A percentile compares a stretch with the other conserved stretches of the same genome.
These are phyloP conservation scores for Oreochromis niloticus DNA, from an alignment of 2,113 vertebrate species.

Conservation along the genomic window DNA sequence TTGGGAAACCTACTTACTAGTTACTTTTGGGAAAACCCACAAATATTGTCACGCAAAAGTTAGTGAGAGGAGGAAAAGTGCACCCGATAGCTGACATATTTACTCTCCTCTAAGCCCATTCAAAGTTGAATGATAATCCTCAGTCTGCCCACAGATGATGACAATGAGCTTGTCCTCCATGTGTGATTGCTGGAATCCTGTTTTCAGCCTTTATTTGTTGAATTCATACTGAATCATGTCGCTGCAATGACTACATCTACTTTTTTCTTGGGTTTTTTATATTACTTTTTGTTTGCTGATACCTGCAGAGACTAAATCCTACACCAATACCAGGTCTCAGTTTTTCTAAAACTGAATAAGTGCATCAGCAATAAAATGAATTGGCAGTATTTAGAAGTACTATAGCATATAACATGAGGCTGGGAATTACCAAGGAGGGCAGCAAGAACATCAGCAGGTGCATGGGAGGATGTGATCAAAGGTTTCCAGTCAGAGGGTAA, in stretches of 20 bases:
- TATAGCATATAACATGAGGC: not conserved
- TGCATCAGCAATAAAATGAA: not conserved
- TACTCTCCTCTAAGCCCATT: not conserved
- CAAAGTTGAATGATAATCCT: not conserved
- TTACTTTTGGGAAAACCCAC: not conserved
- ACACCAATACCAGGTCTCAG: not conserved
- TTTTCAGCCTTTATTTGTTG: not conserved
- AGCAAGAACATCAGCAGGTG: not conserved
- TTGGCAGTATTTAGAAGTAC: not conserved
- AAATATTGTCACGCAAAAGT: not conserved
- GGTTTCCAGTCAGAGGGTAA: not conserved
- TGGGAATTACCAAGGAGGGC: not conserved
- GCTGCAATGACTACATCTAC: not conserved
- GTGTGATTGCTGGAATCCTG: not conserved
- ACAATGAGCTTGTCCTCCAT: not conserved
- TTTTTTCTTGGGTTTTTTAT: not conserved
- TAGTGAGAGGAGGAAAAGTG: not conserved
- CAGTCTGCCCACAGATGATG: accelerated
- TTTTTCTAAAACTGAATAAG: not conserved
- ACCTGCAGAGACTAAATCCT: not conserved
- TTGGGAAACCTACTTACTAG: not conserved
- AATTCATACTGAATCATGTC: not conserved
- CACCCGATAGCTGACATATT: not conserved
- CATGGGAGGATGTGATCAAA: not conserved
- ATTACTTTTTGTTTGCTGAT: not conserved